A percentile compares a stretch with the other conserved stretches of the same genome.
Conservation (phyloP, 2,113 vertebrate species). For the Menidia beryllina region DNA sequence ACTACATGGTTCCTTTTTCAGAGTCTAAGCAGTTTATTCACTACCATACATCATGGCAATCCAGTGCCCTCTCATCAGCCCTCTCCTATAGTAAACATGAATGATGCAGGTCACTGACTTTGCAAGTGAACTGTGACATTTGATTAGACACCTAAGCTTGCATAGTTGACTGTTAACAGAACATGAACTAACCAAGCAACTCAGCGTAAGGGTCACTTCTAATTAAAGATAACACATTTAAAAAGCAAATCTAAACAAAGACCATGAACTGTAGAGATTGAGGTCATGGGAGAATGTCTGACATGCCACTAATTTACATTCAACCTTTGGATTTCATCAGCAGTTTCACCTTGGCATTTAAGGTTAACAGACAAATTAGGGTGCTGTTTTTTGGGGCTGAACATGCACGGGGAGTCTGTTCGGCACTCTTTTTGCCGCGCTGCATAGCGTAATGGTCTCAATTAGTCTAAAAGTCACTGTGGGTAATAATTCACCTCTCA, state of each 20-base stretch:
- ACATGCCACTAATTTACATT: slow-evolving; percentile 71
- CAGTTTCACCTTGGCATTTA: slow-evolving; percentile 76
- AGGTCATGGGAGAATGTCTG: slow-evolving; percentile 63
- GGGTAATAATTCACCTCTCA: slow-evolving; percentile 78
- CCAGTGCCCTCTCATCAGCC: not conserved
- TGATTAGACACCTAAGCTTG: slow-evolving; percentile 69
- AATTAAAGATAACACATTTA: slow-evolving; percentile 73
- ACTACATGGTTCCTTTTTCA: slow-evolving; percentile 54
- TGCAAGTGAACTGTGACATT: slow-evolving; percentile 59
- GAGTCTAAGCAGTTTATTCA: slow-evolving; percentile 27
- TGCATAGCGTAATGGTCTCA: slow-evolving; percentile 67
- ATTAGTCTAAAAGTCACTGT: slow-evolving; percentile 77
- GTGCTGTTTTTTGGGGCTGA: not conserved
- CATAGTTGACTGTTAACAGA: slow-evolving; percentile 51
- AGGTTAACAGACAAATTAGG: slow-evolving; percentile 78
- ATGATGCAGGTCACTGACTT: slow-evolving; percentile 50
- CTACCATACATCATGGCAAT: slow-evolving; percentile 33
- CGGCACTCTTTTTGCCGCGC: slow-evolving; percentile 39
- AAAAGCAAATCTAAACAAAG: slow-evolving; percentile 72
- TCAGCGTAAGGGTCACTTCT: slow-evolving; percentile 58
- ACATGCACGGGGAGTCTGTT: slow-evolving; percentile 16
- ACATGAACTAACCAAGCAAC: slow-evolving; percentile 55
- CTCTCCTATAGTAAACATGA: slow-evolving; percentile 32
- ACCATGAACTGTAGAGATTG: slow-evolving; percentile 70
- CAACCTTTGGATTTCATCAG: slow-evolving; percentile 65